Conservation (phyloP, 1,140 invertebrate species). For the Solenopsis invicta region DNA sequence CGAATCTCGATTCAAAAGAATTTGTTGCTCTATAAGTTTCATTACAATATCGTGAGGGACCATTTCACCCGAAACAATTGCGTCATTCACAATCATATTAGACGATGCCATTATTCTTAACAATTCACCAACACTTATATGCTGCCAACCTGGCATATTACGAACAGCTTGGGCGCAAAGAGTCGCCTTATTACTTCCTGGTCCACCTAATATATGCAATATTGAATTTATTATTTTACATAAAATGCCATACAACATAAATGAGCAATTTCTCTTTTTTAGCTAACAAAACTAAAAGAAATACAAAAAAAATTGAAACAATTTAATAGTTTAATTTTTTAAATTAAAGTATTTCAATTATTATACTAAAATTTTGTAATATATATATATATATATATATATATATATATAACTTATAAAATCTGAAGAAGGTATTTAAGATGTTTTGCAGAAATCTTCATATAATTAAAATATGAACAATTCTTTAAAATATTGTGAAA, state of each 20-base stretch:
- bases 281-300: neutral
- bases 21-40: constrained; percentile 89
- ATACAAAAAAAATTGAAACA: neutral
- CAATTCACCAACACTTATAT: constrained; percentile 91
- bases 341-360: neutral
- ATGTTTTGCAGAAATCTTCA: no score
- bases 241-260: neutral
- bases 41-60: constrained; percentile 91
- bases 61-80: constrained; percentile 94
- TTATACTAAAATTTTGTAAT: neutral
- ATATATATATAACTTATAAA: no score
- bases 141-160: constrained; percentile 91
- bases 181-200: constrained; percentile 92
- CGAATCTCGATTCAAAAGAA: constrained; percentile 87
- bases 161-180: constrained; percentile 90
- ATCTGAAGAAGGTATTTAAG: no score
- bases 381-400: constrained; percentile 36
- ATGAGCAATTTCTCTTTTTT: neutral
- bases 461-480: no score
- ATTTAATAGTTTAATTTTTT: neutral
- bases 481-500: no score
- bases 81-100: constrained; percentile 89
- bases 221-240: neutral
- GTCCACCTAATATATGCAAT: constrained; percentile 88
- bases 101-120: constrained; percentile 89